These are phyloP conservation scores for Telmatherina bonti DNA, from an alignment of 2,797 vertebrate species.

Conservation along the genomic window DNA sequence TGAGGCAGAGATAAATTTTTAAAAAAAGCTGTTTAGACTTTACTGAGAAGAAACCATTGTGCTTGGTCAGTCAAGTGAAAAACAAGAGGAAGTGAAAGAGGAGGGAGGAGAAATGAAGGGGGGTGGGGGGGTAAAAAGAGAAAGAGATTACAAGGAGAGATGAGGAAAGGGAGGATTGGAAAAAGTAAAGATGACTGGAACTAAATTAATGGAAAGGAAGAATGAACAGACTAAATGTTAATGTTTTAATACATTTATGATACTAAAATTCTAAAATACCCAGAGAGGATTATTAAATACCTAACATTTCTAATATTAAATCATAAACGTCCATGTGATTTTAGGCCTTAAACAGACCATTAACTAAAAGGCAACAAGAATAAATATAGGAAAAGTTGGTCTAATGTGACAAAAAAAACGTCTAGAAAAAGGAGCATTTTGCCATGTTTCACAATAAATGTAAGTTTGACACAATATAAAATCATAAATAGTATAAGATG, in stretches of 20 bases:
- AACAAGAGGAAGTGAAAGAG: slow-evolving; percentile 36
- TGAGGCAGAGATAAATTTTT: slow-evolving; percentile 22
- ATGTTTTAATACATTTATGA: no score
- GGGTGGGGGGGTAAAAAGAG: neutral
- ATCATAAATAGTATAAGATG: neutral
- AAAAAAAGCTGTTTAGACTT: slow-evolving; percentile 37
- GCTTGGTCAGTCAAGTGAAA: slow-evolving; percentile 40
- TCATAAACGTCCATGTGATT: slow-evolving; percentile 8
- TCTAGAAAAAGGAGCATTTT: neutral
- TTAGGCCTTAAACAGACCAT: slow-evolving; percentile 7
- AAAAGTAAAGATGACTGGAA: neutral
- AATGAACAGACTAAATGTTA: no score
- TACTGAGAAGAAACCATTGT: slow-evolving; percentile 29
- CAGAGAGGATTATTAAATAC: slow-evolving; percentile 7
- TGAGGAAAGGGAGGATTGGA: neutral
- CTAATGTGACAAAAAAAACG: neutral
- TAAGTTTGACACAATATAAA: neutral
- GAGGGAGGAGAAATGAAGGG: slow-evolving; percentile 5
- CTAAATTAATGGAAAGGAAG: no score
- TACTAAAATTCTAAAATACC: no score
- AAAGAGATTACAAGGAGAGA: neutral
- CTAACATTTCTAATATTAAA: neutral
- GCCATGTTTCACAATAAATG: neutral
- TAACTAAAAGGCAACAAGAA: slow-evolving; percentile 16
- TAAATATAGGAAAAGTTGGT: slow-evolving; percentile 16